These are phyloP conservation scores for Petrosia ficiformis DNA, from an alignment of 37 sponge, comb jelly and placozoan genomes.

Conservation along the genomic window DNA sequence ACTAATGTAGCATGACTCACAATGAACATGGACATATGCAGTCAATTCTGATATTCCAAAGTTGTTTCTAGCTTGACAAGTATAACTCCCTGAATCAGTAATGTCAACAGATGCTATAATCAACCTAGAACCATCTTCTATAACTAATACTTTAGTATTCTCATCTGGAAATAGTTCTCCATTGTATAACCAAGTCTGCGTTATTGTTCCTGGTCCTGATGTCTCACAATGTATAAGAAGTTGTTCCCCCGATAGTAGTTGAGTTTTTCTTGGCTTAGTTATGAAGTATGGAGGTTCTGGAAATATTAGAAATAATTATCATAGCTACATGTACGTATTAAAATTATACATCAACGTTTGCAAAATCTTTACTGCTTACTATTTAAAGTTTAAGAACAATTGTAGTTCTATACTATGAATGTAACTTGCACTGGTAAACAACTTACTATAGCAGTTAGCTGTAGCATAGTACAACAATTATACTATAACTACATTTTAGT, in stretches of 20 bases:
- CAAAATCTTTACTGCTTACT: background rate
- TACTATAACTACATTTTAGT: no score
- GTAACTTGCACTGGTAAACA: no score
- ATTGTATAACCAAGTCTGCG: background rate
- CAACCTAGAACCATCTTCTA: background rate
- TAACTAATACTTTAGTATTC: background rate
- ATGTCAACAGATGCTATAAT: background rate
- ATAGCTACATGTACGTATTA: background rate
- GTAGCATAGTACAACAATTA: no score
- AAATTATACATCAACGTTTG: background rate
- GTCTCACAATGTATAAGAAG: background rate
- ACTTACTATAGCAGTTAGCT: no score
- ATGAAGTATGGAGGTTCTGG: slow-evolving; percentile 1
- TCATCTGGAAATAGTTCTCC: background rate
- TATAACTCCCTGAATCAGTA: background rate
- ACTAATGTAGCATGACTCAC: no score
- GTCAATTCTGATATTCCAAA: background rate
- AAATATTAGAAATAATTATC: background rate
- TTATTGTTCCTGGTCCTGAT: background rate
- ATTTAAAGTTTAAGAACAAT: background rate
- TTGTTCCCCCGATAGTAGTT: background rate
- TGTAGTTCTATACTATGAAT: no score
- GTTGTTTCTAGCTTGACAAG: background rate
- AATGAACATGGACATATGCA: background rate
- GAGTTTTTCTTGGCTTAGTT: background rate